Evolutionary conservation across 2,888 invertebrate genomes (phyloP).

Genomic region (Hypolimnas misippus): DNA sequence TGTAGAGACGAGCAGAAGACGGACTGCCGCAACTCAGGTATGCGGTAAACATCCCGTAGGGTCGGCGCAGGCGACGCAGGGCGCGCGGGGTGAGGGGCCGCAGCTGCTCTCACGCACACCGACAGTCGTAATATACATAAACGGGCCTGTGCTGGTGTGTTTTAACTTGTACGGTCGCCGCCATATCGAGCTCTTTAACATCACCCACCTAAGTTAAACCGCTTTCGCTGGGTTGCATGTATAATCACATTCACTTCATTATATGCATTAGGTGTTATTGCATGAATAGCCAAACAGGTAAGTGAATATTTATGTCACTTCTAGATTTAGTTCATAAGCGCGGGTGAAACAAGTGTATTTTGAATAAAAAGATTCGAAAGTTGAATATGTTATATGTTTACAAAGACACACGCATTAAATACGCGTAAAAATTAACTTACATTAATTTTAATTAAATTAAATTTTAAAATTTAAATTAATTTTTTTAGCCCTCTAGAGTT

Average conservation of each 20-base stretch:
- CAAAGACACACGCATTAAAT: too few relatives aligned
- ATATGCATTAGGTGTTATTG: slow-evolving; percentile 17
- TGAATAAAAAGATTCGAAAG: too few relatives aligned
- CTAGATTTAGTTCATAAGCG: too few relatives aligned
- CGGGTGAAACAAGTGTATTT: too few relatives aligned
- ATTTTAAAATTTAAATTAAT: too few relatives aligned
- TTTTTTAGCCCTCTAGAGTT: too few relatives aligned
- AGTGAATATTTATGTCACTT: neutral
- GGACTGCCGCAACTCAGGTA: slow-evolving; percentile 29
- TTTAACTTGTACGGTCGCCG: slow-evolving; percentile 28
- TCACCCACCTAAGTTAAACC: slow-evolving; percentile 30
- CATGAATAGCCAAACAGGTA: slow-evolving; percentile 1
- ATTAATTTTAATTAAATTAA: too few relatives aligned
- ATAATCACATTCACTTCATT: slow-evolving; percentile 26
- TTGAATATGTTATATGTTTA: too few relatives aligned
- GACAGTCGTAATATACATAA: slow-evolving; percentile 10
- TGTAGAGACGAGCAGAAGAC: slow-evolving; percentile 13
- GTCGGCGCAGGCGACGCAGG: slow-evolving; percentile 19
- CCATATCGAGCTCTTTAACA: slow-evolving; percentile 39
- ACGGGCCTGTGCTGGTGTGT: slow-evolving; percentile 17
- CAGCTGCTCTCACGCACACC: slow-evolving; percentile 14
- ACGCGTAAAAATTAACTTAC: too few relatives aligned
- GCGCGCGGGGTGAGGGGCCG: neutral
- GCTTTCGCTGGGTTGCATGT: slow-evolving; percentile 42
- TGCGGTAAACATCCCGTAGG: slow-evolving; percentile 33